A percentile compares a stretch with the other conserved stretches of the same genome.
Conservation (phyloP, 2,888 invertebrate genomes). For the Lithophane socia region DNA sequence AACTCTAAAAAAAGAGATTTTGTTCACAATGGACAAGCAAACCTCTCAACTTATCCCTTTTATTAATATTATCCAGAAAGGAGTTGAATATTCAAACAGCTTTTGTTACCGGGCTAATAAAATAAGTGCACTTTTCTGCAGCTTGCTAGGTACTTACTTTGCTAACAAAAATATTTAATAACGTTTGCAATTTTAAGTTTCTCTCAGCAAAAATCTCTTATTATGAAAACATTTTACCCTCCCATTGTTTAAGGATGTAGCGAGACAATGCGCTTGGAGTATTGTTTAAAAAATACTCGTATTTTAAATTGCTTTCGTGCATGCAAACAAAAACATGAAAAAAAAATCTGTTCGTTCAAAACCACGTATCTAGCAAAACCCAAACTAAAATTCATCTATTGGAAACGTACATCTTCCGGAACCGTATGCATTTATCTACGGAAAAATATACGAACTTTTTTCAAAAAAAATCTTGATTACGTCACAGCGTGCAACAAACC, state of each 20-base stretch:
- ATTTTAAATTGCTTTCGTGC: constrained; percentile 42
- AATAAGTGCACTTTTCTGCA: constrained; percentile 31
- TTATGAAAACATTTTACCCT: constrained; percentile 50
- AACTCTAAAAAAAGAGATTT: background rate
- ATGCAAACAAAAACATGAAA: constrained; percentile 25
- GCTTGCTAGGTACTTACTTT: constrained; percentile 35
- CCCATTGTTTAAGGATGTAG: constrained; percentile 52
- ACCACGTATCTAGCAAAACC: constrained; percentile 31
- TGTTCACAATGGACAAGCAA: constrained; percentile 11
- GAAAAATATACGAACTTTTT: constrained; percentile 42
- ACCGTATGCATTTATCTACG: constrained; percentile 45
- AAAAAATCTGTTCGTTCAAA: constrained; percentile 22
- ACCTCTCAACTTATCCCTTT: background rate
- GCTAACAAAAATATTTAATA: constrained; percentile 51
- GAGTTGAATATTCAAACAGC: constrained; percentile 29
- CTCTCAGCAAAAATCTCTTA: constrained; percentile 41
- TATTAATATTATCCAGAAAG: constrained; percentile 8
- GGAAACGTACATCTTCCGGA: constrained; percentile 53
- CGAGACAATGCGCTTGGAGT: constrained; percentile 52
- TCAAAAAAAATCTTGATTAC: constrained; percentile 59
- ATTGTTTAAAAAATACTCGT: constrained; percentile 51
- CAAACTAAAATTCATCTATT: constrained; percentile 46
- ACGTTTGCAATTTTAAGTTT: constrained; percentile 45
- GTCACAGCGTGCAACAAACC: constrained; percentile 62
- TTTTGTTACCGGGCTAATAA: constrained; percentile 36